Evolutionary conservation across 1,140 invertebrate species (phyloP), one percentile per base, ranked within the genome.

Genomic region (Diuraphis noxia): DNA sequence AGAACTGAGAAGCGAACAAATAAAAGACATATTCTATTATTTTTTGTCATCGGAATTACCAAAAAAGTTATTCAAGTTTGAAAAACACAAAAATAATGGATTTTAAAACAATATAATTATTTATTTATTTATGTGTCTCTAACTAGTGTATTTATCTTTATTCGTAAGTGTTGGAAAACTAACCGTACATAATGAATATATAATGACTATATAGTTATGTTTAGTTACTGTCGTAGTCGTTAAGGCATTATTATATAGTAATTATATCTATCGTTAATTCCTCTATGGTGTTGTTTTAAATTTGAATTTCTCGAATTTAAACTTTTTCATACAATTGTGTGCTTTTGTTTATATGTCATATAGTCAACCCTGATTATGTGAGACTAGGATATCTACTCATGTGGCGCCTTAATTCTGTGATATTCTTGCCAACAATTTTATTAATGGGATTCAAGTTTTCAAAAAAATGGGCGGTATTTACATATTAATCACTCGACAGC

Each of bases 331-430:
- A 38, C 21, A 23, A 38, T 79, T 79, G 0, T 21, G 17, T 23
- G 56, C 7, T 79, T 82, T 13, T 85, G 41, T 46, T 85, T 85
- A 85, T 85, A 46, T 34, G 23, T 85, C 41, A 85, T 34, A 34
- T 34, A 34, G 82, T 46, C 82, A 43, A 85, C 41, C 5, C 6
- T 43, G 13, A 46, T 85, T 85, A 85, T 30, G 34, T 9, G 41
- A 21, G 40, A 85, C 40, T 41, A 46, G 41, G 82, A 30, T 85
- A 85, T 85, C 41, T n/a, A 43, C 41, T 85, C 82, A 85, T 86
- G 84, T 86, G 84, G 84, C 84, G 84, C 84, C 84, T 86, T 86
- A 49, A 49, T 36, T 86, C 43, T 86, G 21, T 21, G 43, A 46
- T 23, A 23, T 49, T 86, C 84, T 86, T 86, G 84, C 41, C 84